Percentiles rank a stretch among this genome's conserved stretches.
Conservation (phyloP, 2,797 vertebrate species). For the Acanthurus tractus region DNA sequence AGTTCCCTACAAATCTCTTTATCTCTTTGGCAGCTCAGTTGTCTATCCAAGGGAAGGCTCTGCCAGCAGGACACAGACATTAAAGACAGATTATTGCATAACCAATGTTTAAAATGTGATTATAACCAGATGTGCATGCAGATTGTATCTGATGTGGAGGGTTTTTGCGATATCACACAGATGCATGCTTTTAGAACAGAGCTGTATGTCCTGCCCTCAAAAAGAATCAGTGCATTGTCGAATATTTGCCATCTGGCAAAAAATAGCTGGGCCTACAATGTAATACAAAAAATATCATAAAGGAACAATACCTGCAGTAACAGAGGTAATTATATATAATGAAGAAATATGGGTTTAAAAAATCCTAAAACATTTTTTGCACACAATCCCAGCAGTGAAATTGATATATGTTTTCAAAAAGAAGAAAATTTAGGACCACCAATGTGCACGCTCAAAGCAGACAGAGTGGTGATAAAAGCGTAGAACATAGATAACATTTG, state of each 20-base stretch:
- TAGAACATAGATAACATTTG: constrained; percentile 40
- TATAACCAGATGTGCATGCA: constrained; percentile 82
- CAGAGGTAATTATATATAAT: neutral
- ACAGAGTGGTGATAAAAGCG: constrained; percentile 14
- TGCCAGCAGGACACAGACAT: constrained; percentile 75
- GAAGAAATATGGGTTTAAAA: constrained; percentile 1
- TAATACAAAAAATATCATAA: constrained; percentile 16
- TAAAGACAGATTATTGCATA: constrained; percentile 81
- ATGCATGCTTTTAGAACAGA: constrained; percentile 75
- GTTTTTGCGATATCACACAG: constrained; percentile 76
- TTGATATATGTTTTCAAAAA: neutral
- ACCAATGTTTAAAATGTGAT: constrained; percentile 84
- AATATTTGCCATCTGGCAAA: constrained; percentile 70
- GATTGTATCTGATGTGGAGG: constrained; percentile 78
- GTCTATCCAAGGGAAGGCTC: constrained; percentile 56
- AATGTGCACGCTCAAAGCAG: constrained; percentile 25
- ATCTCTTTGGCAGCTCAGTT: constrained; percentile 63
- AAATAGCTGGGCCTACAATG: constrained; percentile 23
- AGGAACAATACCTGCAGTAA: constrained; percentile 1
- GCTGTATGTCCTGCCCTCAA: constrained; percentile 61
- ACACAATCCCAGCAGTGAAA: constrained; percentile 1
- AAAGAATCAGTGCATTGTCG: constrained; percentile 44
- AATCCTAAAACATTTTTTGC: neutral
- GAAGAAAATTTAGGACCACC: neutral
- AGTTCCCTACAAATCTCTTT: constrained; percentile 69